phyloP scores from a whole-genome alignment of 2,888 invertebrate species.

The Amitus sp. region DNA sequence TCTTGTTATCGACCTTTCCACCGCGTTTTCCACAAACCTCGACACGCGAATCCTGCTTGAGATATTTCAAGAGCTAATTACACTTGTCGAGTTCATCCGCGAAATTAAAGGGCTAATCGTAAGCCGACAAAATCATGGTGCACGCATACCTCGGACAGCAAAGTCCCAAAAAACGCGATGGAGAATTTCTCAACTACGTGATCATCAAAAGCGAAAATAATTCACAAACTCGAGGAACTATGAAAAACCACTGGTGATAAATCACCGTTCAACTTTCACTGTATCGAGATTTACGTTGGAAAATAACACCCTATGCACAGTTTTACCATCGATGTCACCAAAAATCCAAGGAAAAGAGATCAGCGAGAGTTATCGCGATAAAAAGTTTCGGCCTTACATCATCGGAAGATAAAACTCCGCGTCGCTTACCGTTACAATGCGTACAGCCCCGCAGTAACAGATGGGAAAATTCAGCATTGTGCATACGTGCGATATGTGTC shows the following conservation, averaged over 20 bases:
- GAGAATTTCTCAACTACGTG: no score
- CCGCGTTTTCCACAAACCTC: slow-evolving; percentile 28
- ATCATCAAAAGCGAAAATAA: slow-evolving; percentile 29
- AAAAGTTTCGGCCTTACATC: slow-evolving; percentile 42
- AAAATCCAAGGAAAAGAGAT: slow-evolving; percentile 40
- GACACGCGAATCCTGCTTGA: slow-evolving; percentile 19
- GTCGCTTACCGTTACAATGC: slow-evolving; percentile 36
- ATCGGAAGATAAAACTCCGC: slow-evolving; percentile 42
- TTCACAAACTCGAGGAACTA: slow-evolving; percentile 23
- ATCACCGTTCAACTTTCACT: slow-evolving; percentile 38
- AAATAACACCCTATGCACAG: slow-evolving; percentile 33
- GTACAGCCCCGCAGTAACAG: slow-evolving; percentile 35
- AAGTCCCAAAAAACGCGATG: no score
- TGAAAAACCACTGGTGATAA: slow-evolving; percentile 25
- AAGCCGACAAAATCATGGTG: no score
- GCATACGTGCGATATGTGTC: slow-evolving; percentile 36
- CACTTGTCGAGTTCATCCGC: slow-evolving; percentile 15
- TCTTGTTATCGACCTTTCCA: slow-evolving; percentile 20
- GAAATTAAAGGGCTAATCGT: slow-evolving; percentile 2
- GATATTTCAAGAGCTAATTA: slow-evolving; percentile 17
- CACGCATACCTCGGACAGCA: no score
- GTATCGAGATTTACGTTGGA: slow-evolving; percentile 39
- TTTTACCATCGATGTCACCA: slow-evolving; percentile 40
- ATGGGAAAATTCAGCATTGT: slow-evolving; percentile 42
- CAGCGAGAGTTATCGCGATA: slow-evolving; percentile 40